Evolutionary conservation across 2,888 invertebrate genomes (phyloP).

Genomic region (Meghimatium bilineatum): DNA sequence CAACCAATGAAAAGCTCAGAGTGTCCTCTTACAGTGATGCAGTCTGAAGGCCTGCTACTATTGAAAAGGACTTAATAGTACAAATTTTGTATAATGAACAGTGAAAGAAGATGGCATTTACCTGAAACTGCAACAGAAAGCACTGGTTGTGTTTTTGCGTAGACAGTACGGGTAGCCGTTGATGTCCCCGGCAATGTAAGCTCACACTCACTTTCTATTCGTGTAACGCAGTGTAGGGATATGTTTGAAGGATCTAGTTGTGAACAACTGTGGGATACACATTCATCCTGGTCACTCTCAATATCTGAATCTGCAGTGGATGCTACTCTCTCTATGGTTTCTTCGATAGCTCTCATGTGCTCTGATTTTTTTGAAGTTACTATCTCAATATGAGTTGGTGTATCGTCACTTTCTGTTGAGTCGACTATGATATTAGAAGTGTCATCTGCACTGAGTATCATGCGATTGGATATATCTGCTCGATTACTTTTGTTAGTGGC

Average conservation of each 20-base stretch:
- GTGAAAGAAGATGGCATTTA: not conserved
- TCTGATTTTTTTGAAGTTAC: conserved; percentile 12
- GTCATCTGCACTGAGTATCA: not conserved
- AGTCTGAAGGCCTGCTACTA: no score
- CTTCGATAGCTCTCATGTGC: conserved; percentile 24
- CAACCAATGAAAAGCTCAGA: no score
- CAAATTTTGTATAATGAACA: no score
- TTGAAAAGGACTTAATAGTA: no score
- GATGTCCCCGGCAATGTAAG: conserved; percentile 21
- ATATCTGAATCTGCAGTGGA: conserved; percentile 17
- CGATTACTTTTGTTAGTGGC: not conserved
- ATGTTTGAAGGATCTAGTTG: not conserved
- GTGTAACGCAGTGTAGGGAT: not conserved
- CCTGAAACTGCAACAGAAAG: conserved; percentile 37
- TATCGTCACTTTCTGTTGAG: conserved; percentile 43
- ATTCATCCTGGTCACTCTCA: not conserved
- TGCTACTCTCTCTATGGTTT: conserved; percentile 36
- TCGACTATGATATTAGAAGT: conserved; percentile 41
- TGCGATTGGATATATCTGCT: not conserved
- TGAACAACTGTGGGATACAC: not conserved
- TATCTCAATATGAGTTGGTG: not conserved
- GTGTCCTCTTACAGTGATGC: no score
- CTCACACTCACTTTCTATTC: not conserved
- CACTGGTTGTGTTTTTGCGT: conserved; percentile 41
- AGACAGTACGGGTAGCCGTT: conserved; percentile 34